A percentile compares a stretch with the other conserved stretches of the same genome.
These are phyloP conservation scores for Ciconia boyciana DNA, from an alignment of 2,113 vertebrate species.

Conservation along the genomic window DNA sequence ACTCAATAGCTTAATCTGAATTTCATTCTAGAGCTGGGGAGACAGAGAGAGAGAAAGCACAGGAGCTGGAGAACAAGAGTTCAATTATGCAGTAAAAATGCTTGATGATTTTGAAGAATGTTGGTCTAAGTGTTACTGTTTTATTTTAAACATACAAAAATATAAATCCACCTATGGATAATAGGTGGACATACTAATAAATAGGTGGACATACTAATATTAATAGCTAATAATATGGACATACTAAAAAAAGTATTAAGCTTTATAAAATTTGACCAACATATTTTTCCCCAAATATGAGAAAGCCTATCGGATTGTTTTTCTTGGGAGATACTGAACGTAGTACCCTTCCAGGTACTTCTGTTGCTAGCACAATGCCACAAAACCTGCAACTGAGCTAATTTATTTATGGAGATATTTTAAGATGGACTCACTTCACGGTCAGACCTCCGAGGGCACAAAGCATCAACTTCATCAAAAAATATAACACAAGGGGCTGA, in stretches of 20 bases:
- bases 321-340: neutral
- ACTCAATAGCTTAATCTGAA: neutral
- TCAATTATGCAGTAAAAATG: neutral
- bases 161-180: too few relatives aligned
- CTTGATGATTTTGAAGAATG: neutral
- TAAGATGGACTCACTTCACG: constrained; percentile 79
- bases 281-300: neutral
- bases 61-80: neutral
- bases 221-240: too few relatives aligned
- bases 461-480: constrained; percentile 95
- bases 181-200: too few relatives aligned
- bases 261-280: neutral
- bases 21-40: neutral
- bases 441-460: constrained; percentile 94
- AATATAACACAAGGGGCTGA: constrained; percentile 97
- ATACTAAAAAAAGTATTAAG: neutral
- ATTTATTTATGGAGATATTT: neutral
- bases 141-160: neutral
- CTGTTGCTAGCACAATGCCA: neutral
- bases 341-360: neutral
- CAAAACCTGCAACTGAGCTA: neutral
- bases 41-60: neutral
- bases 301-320: neutral
- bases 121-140: neutral
- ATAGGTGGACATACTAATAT: too few relatives aligned